Percentiles rank a stretch among this genome's conserved stretches.
Conservation (phyloP, 2,797 vertebrate genomes). For the Caiman crocodilus region DNA sequence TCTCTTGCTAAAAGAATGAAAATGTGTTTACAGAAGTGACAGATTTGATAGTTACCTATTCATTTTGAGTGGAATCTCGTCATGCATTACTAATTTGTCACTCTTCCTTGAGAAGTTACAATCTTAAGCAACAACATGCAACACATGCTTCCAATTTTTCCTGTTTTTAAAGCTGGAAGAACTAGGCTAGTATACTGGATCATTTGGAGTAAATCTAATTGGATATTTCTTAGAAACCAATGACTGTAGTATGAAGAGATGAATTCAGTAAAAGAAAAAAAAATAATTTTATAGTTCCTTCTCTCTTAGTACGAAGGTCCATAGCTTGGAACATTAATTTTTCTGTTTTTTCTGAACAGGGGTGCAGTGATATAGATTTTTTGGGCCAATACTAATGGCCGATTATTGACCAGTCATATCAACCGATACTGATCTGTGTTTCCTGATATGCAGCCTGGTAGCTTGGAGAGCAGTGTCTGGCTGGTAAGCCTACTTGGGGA, state of each 20-base stretch:
- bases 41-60: not conserved
- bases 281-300: too few species aligned
- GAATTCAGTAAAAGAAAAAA: not conserved
- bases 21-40: not conserved
- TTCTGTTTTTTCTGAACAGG: not conserved
- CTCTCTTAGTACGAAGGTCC: not conserved
- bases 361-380: too few species aligned
- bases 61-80: not conserved
- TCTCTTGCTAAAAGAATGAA: not conserved
- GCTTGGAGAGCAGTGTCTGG: too few species aligned
- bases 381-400: too few species aligned
- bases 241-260: accelerated
- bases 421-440: too few species aligned
- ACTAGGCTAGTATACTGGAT: not conserved
- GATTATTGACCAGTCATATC: too few species aligned
- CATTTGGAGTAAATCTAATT: not conserved
- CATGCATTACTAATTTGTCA: not conserved
- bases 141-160: not conserved
- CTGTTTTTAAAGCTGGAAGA: not conserved
- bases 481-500: too few species aligned
- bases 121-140: not conserved
- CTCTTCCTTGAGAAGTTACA: not conserved
- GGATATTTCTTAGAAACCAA: not conserved
- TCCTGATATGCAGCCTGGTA: too few species aligned
- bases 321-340: not conserved